Base-by-base conservation (phyloP, 2,888 invertebrate genomes). In the Euplexia lucipara region DNA sequence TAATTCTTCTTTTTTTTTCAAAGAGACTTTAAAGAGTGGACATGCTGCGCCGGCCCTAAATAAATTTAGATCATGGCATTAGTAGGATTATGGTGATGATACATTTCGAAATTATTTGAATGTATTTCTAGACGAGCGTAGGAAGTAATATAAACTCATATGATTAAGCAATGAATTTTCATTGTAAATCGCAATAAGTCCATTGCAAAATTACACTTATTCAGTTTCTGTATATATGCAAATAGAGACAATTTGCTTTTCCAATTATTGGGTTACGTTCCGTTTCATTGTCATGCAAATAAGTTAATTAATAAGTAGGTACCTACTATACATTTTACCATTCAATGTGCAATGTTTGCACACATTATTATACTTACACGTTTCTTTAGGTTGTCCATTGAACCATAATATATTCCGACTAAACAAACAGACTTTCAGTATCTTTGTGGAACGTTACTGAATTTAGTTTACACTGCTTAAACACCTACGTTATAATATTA, bases 351-450 rank as follows among this genome's bases (percentile, higher is more conserved):
- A 72, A 66, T 65, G 54, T 58, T 65, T 71, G 42, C 41, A 30
- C 20, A 68, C 0, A 26, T 49, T 61, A 3, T 49, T 57, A 42
- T 51, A n/a, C 20, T 0, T 35, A 54, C n/a, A 51, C 16, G 20
- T 49, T 48, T 49, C 30, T 47, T 49, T 14, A 20, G 14, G n/a
- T 37, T 70, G 59, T 70, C 37, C 65, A 39, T 51, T 62, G 68
- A 60, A 77, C 69, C 48, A 59, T 32, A n/a, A n/a, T n/a, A n/a
- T n/a, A 58, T 61, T 54, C 32, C 42, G 30, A 70, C 75, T 78
- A 63, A 74, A 44, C 8, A 64, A 66, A 79, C 44, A 69, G 62
- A 51, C 78, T 79, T n/a, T 75, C 16, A 58, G 60, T 80, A 66
- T 74, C 75, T 80, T 57, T 75, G 45, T 58, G 61, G 32, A 66